phyloP scores from a whole-genome alignment of 2,797 vertebrate genomes.

The Petrocephalus sullivani region DNA sequence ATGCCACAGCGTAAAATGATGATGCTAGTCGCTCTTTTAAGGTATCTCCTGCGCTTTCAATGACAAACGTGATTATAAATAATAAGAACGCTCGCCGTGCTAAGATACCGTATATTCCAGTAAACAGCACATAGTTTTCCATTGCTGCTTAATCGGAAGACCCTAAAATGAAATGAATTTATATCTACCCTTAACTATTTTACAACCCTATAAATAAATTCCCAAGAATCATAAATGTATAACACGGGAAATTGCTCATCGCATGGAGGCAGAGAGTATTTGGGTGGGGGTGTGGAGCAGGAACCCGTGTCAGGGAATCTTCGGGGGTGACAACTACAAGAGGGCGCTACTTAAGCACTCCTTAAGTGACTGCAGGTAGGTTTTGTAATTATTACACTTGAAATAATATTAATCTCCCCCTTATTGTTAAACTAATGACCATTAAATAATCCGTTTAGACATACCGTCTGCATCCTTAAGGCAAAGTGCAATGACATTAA shows the following conservation, averaged over 20 bases:
- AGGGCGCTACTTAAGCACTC: background rate
- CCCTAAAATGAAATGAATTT: background rate
- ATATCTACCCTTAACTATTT: background rate
- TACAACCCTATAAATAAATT: background rate
- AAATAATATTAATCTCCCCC: background rate
- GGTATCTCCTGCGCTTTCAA: background rate
- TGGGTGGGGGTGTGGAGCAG: background rate
- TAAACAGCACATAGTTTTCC: background rate
- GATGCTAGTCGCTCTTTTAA: background rate
- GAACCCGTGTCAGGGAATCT: background rate
- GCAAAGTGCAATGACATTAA: background rate
- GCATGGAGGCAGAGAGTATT: background rate
- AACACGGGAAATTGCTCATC: background rate
- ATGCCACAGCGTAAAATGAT: background rate
- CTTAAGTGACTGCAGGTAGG: background rate
- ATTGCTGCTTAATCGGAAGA: background rate
- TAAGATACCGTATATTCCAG: background rate
- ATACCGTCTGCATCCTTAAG: background rate
- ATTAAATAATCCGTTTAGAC: background rate
- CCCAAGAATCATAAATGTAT: background rate
- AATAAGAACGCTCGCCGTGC: background rate
- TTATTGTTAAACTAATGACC: conserved; percentile 5
- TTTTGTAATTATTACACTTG: background rate
- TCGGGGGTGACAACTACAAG: background rate
- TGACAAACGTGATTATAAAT: background rate